Evolutionary conservation across 2,113 vertebrate genomes (phyloP).

Genomic region (Panurus biarmicus): DNA sequence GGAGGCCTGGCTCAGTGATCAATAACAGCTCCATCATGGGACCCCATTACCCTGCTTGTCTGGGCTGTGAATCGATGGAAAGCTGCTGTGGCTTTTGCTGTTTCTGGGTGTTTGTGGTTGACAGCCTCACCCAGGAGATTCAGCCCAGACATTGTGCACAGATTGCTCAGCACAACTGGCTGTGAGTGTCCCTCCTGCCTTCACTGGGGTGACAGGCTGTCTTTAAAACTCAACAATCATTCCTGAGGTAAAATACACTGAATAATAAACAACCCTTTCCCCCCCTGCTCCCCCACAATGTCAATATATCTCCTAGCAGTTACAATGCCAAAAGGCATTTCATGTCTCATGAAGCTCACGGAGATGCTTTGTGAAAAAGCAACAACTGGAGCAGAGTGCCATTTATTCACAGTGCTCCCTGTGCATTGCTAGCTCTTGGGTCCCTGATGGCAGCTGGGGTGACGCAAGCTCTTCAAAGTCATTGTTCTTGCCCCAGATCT

Average conservation of each 20-base stretch:
- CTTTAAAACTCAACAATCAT: background rate
- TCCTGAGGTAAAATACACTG: background rate
- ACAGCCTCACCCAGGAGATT: background rate
- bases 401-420: background rate
- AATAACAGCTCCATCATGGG: background rate
- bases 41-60: background rate
- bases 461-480: background rate
- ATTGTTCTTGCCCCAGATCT: background rate
- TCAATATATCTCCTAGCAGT: background rate
- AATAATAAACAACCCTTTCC: background rate
- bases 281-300: fast-evolving
- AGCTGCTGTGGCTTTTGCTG: background rate
- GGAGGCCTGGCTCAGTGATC: background rate
- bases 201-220: background rate
- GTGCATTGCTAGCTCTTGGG: background rate
- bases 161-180: background rate
- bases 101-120: fast-evolving
- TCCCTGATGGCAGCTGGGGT: background rate
- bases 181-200: background rate
- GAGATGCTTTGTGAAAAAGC: background rate
- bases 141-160: fast-evolving
- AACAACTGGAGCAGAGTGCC: background rate
- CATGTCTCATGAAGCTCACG: background rate
- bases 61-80: background rate
- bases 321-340: background rate